A percentile compares a stretch with the other conserved stretches of the same genome.
Evolutionary conservation across 2,888 invertebrate genomes (phyloP).

Genomic region (Monopis laevigella): DNA sequence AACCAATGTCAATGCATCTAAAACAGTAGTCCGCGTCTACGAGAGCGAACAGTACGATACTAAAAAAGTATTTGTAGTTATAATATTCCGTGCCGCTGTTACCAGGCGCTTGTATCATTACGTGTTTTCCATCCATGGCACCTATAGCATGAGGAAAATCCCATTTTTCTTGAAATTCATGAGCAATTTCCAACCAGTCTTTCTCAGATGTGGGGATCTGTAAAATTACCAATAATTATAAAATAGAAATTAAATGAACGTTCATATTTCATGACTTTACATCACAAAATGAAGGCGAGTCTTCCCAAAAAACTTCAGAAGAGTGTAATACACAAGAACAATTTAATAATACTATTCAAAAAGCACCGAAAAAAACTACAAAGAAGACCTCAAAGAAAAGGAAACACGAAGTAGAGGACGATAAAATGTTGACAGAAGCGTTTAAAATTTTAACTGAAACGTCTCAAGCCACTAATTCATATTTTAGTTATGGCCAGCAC

Average conservation of each 20-base stretch:
- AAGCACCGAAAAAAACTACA: too few species aligned
- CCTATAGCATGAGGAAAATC: constrained; percentile 12
- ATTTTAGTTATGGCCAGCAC: constrained; percentile 17
- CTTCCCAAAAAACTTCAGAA: neutral
- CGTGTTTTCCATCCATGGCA: constrained; percentile 15
- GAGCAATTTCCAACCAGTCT: constrained; percentile 5
- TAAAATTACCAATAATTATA: neutral
- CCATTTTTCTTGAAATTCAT: constrained; percentile 11
- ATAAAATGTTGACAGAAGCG: constrained; percentile 10
- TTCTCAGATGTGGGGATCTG: constrained; percentile 6
- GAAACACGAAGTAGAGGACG: constrained; percentile 12
- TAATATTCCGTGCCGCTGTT: constrained; percentile 11
- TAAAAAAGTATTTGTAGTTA: constrained; percentile 13
- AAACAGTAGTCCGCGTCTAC: constrained; percentile 21
- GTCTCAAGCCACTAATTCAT: constrained; percentile 11
- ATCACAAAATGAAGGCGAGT: neutral
- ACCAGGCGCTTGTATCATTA: constrained; percentile 11
- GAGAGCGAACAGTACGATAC: constrained; percentile 14
- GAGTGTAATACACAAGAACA: too few species aligned
- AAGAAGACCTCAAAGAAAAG: constrained; percentile 10
- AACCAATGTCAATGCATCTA: constrained; percentile 20
- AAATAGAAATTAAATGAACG: neutral
- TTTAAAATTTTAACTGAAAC: constrained; percentile 13
- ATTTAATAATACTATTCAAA: too few species aligned
- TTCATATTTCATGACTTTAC: neutral